phyloP scores from a whole-genome alignment of 2,888 invertebrate genomes.

The Drosophila neutralis region DNA sequence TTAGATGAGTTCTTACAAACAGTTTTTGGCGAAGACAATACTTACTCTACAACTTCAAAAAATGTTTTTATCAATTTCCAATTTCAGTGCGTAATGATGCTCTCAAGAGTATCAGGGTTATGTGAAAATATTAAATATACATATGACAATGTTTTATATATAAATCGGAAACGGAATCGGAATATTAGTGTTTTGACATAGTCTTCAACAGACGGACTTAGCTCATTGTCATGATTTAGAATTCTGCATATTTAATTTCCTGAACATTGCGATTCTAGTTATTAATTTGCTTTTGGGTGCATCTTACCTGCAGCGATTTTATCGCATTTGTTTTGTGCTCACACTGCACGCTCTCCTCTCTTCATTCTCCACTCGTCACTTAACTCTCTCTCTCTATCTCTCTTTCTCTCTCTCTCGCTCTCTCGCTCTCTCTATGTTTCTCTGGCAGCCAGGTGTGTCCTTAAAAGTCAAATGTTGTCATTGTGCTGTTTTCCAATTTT shows the following conservation, averaged over 20 bases:
- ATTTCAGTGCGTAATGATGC: neutral
- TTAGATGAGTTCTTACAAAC: neutral
- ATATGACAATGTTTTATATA: neutral
- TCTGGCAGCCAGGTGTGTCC: neutral
- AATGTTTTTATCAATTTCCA: neutral
- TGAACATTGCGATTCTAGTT: neutral
- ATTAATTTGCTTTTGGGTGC: neutral
- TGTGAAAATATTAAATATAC: neutral
- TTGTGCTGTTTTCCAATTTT: constrained; percentile 5
- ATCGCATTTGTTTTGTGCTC: constrained; percentile 15
- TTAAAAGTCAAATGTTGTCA: constrained; percentile 9
- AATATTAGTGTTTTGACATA: neutral
- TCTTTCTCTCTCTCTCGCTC: no score
- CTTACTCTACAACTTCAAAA: neutral
- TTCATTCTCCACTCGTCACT: neutral
- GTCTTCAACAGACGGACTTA: neutral
- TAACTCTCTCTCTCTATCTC: neutral
- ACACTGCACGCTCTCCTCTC: neutral
- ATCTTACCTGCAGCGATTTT: neutral
- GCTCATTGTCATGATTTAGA: neutral
- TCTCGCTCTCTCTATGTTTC: neutral
- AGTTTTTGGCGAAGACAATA: neutral
- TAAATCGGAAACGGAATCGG: neutral
- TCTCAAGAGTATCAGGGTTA: neutral
- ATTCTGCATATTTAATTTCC: neutral